These are phyloP conservation scores for Siderastrea siderea DNA, from an alignment of 92 coral and sea anemone species.

Conservation along the genomic window DNA sequence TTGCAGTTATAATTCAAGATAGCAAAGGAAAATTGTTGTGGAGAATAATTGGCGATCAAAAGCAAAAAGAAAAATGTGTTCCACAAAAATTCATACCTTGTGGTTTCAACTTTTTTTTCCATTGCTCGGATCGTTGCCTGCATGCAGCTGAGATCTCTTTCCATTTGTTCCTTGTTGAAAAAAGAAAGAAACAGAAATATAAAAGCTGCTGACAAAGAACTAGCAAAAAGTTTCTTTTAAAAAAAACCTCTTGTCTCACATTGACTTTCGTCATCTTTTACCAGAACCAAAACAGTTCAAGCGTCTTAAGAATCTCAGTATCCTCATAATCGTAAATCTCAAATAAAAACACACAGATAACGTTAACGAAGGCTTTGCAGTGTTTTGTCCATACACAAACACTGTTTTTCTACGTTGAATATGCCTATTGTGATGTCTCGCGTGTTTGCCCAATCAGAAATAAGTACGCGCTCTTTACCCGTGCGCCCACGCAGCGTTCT, in stretches of 20 bases:
- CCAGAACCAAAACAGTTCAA: slow-evolving; percentile 21
- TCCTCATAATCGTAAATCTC: background rate
- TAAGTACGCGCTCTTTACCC: background rate
- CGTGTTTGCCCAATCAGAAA: background rate
- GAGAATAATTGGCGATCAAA: background rate
- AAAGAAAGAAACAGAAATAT: background rate
- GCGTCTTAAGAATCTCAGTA: slow-evolving; percentile 22
- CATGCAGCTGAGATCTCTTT: slow-evolving; percentile 15
- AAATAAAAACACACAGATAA: background rate
- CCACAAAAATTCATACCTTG: background rate
- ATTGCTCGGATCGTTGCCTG: background rate
- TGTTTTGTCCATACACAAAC: background rate
- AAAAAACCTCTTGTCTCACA: background rate
- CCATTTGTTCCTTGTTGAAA: slow-evolving; percentile 2
- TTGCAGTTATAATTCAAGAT: too few relatives aligned
- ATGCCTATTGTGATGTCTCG: slow-evolving; percentile 18
- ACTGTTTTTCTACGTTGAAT: background rate
- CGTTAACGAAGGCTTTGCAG: background rate
- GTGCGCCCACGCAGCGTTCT: too few relatives aligned
- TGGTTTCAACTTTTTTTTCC: slow-evolving; percentile 1
- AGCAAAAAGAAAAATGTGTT: background rate
- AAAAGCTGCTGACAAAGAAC: background rate
- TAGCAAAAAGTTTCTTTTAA: background rate
- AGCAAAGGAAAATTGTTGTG: background rate
- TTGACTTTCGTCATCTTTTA: background rate